A percentile compares a stretch with the other conserved stretches of the same genome.
phyloP scores from a whole-genome alignment of 2,888 invertebrate species.

The Drosophila austrosaltans region DNA sequence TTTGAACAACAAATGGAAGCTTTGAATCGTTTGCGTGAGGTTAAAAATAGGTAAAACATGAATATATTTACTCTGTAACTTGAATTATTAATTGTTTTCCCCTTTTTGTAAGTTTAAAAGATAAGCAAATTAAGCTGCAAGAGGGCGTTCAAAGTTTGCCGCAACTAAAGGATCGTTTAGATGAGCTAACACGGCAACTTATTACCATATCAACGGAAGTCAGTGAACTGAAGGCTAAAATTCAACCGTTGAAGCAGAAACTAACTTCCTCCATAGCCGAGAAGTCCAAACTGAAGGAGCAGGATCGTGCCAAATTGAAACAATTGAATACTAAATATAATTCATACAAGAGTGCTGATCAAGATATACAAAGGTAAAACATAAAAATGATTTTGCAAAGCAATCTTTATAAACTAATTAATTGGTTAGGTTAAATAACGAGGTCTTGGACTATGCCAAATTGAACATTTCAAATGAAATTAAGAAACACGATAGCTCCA shows the following conservation, averaged over 20 bases:
- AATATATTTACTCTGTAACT: background rate
- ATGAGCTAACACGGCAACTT: constrained; percentile 67
- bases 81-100: too few relatives aligned
- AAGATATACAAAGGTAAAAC: constrained; percentile 79
- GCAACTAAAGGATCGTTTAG: constrained; percentile 79
- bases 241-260: constrained; percentile 81
- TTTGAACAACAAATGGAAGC: constrained; percentile 82
- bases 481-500: constrained; percentile 84
- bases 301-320: constrained; percentile 67
- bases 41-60: constrained; percentile 72
- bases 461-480: constrained; percentile 85
- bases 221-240: constrained; percentile 82
- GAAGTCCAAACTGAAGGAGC: constrained; percentile 72
- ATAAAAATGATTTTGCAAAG: background rate
- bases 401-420: too few relatives aligned
- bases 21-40: constrained; percentile 80
- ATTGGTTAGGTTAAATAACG: constrained; percentile 82
- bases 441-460: constrained; percentile 85
- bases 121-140: constrained; percentile 88
- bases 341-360: constrained; percentile 73
- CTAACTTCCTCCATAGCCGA: constrained; percentile 82
- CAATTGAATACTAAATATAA: constrained; percentile 71
- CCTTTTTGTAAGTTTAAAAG: constrained; percentile 84
- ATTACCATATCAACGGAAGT: constrained; percentile 81
- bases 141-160: constrained; percentile 85